phyloP scores from a whole-genome alignment of 2,113 vertebrate species.

The Lathamus discolor region DNA sequence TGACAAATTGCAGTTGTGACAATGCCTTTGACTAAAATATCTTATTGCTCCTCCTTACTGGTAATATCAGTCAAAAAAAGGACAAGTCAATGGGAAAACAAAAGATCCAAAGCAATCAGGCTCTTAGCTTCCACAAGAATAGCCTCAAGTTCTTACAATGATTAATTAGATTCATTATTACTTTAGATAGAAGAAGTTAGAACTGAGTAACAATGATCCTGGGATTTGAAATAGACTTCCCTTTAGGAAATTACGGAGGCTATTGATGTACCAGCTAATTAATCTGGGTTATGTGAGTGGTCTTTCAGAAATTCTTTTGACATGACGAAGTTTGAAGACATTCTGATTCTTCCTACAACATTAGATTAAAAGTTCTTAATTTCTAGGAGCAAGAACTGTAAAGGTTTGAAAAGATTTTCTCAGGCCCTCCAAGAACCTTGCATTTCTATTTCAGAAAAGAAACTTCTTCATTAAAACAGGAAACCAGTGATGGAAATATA shows the following conservation, averaged over 20 bases:
- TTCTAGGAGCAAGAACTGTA: neutral
- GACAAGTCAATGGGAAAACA: neutral
- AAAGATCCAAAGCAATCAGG: neutral
- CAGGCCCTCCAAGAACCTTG: neutral
- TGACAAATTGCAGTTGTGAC: neutral
- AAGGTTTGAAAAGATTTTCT: neutral
- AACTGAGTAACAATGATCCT: neutral
- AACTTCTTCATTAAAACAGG: neutral
- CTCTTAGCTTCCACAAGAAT: neutral
- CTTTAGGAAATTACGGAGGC: neutral
- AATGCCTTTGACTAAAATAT: neutral
- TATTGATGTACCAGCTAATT: neutral
- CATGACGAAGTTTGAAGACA: neutral
- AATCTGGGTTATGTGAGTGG: neutral
- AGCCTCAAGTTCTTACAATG: neutral
- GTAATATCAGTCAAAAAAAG: neutral
- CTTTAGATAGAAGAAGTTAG: neutral
- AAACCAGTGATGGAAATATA: neutral
- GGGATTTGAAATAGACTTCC: neutral
- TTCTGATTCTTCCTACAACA: neutral
- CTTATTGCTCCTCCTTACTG: neutral
- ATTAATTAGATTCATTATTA: neutral
- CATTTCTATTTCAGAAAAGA: neutral
- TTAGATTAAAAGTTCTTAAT: neutral
- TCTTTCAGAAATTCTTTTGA: neutral